Conservation (phyloP, 2,797 vertebrate species). For the Sparidentex hasta region DNA sequence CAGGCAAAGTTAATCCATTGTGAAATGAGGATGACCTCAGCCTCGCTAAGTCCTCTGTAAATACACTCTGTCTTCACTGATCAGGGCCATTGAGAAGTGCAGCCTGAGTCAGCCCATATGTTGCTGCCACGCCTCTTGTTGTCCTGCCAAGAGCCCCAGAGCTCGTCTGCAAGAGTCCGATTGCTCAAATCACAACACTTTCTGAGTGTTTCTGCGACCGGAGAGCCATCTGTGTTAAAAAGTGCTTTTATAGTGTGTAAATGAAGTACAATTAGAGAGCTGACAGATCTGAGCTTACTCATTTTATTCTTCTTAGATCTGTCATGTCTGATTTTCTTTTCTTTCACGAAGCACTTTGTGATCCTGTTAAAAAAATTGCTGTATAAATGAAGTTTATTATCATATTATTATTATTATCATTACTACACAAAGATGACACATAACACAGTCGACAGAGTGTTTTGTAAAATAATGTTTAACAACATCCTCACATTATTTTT, state of each 20-base stretch:
- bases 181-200: neutral
- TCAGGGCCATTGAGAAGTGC: conserved; percentile 22
- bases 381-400: too few relatives aligned
- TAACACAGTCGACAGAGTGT: too few relatives aligned
- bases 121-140: conserved; percentile 18
- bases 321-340: too few relatives aligned
- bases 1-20: conserved; percentile 55
- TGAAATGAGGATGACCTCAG: conserved; percentile 60
- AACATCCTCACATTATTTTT: too few relatives aligned
- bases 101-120: conserved; percentile 50
- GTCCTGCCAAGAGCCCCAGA: neutral
- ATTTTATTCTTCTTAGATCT: too few relatives aligned
- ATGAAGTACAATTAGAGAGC: neutral
- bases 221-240: neutral
- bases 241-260: neutral
- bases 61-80: conserved; percentile 54
- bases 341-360: too few relatives aligned
- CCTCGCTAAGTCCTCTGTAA: conserved; percentile 55
- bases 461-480: too few relatives aligned
- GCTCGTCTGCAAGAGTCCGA: neutral
- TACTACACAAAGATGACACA: too few relatives aligned
- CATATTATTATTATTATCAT: too few relatives aligned
- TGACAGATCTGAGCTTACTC: neutral
- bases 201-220: fast-evolving
- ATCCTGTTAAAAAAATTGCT: too few relatives aligned